A percentile compares a stretch with the other conserved stretches of the same genome.
Conservation (phyloP, 1,140 invertebrate species). For the Drosophila nasuta region DNA sequence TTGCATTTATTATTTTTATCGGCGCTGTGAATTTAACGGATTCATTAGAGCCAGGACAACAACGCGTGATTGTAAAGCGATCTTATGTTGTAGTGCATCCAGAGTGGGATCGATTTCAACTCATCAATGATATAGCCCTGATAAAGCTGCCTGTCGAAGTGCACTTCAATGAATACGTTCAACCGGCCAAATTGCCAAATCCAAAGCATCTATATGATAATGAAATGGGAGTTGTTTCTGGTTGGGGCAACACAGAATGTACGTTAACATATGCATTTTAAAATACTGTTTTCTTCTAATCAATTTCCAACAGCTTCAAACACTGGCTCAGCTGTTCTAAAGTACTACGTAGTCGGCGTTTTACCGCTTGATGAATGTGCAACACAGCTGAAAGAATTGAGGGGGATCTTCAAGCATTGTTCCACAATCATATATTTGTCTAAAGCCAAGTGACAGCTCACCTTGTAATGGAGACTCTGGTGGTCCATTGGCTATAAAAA, state of each 20-base stretch:
- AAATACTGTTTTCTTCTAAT: neutral
- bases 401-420: neutral
- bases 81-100: neutral
- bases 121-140: conserved; percentile 4
- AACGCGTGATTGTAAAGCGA: neutral
- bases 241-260: neutral
- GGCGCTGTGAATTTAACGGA: neutral
- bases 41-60: neutral
- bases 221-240: neutral
- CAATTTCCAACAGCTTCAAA: neutral
- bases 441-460: neutral
- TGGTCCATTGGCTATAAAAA: neutral
- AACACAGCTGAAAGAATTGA: neutral
- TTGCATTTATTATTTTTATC: neutral
- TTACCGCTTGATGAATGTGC: neutral
- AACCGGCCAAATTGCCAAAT: neutral
- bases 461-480: conserved; percentile 1
- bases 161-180: neutral
- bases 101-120: neutral
- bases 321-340: neutral
- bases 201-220: neutral
- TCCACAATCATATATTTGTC: neutral
- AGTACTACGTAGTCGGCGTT: neutral
- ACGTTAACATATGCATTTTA: neutral
- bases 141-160: neutral